phyloP scores from a whole-genome alignment of 2,113 vertebrate species.

The Pangasianodon hypophthalmus region DNA sequence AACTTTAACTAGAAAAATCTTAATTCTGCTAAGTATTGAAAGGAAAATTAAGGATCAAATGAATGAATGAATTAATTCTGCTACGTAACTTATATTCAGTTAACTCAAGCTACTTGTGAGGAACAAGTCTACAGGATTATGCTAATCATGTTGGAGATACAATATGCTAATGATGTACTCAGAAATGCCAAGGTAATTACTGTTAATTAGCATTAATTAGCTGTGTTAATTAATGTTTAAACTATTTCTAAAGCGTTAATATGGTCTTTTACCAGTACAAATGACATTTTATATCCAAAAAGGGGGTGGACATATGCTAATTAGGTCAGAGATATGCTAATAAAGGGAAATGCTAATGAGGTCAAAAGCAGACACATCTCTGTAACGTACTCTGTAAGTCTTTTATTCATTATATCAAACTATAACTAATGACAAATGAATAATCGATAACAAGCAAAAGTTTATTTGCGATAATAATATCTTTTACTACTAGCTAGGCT shows the following conservation, averaged over 20 bases:
- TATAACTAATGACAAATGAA: neutral
- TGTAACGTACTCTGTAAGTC: neutral
- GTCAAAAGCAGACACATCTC: neutral
- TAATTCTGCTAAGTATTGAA: neutral
- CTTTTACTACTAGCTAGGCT: neutral
- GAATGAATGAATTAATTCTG: neutral
- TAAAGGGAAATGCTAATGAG: neutral
- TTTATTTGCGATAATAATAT: neutral
- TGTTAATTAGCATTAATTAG: neutral
- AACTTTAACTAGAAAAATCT: neutral
- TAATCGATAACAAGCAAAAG: neutral
- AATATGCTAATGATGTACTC: neutral
- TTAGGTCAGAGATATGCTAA: conserved; percentile 44
- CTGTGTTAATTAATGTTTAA: neutral
- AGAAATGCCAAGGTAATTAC: neutral
- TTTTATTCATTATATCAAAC: neutral
- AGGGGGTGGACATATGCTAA: conserved; percentile 32
- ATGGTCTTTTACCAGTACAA: neutral
- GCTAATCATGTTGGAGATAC: neutral
- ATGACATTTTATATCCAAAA: neutral
- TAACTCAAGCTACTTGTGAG: neutral
- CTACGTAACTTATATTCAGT: neutral
- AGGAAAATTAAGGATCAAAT: no score
- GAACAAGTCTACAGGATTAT: neutral
- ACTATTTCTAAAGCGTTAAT: neutral